phyloP scores from a whole-genome alignment of 1,140 invertebrate species.

The Zaprionus tsacasi region DNA sequence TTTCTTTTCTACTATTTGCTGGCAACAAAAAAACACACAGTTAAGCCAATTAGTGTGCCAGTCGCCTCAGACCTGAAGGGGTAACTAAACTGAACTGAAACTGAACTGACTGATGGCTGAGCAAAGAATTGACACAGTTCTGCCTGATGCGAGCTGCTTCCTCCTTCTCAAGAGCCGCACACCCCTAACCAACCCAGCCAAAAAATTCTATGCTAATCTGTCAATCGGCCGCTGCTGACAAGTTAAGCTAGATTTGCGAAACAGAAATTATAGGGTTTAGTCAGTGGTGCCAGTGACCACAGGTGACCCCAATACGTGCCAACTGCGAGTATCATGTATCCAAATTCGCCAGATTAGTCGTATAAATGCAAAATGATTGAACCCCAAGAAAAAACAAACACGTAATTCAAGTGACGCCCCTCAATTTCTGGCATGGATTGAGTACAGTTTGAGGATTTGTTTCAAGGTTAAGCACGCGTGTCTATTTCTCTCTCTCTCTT shows the following conservation, averaged over 20 bases:
- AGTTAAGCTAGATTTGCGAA: slow-evolving; percentile 73
- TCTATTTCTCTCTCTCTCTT: not conserved
- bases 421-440: slow-evolving; percentile 28
- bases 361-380: slow-evolving; percentile 25
- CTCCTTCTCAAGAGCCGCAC: slow-evolving; percentile 31
- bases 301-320: slow-evolving; percentile 54
- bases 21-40: slow-evolving; percentile 51
- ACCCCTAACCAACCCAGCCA: too few species aligned
- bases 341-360: slow-evolving; percentile 42
- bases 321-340: slow-evolving; percentile 5
- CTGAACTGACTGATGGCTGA: slow-evolving; percentile 61
- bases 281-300: slow-evolving; percentile 32
- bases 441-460: slow-evolving; percentile 26
- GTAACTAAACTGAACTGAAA: slow-evolving; percentile 72
- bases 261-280: slow-evolving; percentile 68
- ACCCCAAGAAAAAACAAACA: slow-evolving; percentile 23
- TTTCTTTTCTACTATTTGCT: slow-evolving; percentile 63
- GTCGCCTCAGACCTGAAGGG: slow-evolving; percentile 32
- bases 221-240: slow-evolving; percentile 55
- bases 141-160: slow-evolving; percentile 52
- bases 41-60: slow-evolving; percentile 69
- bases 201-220: slow-evolving; percentile 71
- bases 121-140: slow-evolving; percentile 77
- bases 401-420: slow-evolving; percentile 67
- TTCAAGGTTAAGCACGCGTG: slow-evolving; percentile 33